phyloP scores from a whole-genome alignment of 2,113 vertebrate genomes.

The Hiodon alosoides region DNA sequence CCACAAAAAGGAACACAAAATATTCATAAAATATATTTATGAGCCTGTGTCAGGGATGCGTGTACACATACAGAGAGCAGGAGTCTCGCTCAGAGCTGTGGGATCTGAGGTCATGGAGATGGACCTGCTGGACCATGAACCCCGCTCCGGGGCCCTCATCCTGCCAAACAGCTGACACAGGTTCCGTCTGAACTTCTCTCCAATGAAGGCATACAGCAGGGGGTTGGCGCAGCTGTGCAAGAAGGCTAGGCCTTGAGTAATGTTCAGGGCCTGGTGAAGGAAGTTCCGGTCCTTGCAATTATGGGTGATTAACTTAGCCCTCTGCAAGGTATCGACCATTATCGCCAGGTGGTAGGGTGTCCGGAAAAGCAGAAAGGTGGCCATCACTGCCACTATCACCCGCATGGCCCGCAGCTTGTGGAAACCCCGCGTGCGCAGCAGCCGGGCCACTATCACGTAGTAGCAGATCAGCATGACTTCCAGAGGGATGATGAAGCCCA shows the following conservation, averaged over 20 bases:
- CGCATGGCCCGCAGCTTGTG: constrained; percentile 65
- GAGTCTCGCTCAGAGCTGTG: constrained; percentile 3
- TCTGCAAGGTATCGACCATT: constrained; percentile 52
- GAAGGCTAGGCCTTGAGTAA: constrained; percentile 52
- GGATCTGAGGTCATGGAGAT: constrained; percentile 53
- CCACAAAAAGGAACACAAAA: no score
- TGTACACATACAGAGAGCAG: background rate
- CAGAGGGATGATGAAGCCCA: constrained; percentile 60
- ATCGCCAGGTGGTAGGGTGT: constrained; percentile 52
- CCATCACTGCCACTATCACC: constrained; percentile 60
- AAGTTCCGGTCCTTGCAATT: constrained; percentile 32
- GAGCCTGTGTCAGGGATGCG: background rate
- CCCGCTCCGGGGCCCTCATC: constrained; percentile 33
- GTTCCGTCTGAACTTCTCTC: constrained; percentile 62
- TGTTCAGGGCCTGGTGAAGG: constrained; percentile 33
- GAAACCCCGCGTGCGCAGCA: constrained; percentile 59
- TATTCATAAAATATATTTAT: background rate
- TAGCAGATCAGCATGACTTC: constrained; percentile 61
- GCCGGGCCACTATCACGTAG: constrained; percentile 46
- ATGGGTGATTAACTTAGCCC: constrained; percentile 23
- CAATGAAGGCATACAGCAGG: constrained; percentile 64
- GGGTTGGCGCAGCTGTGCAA: constrained; percentile 68
- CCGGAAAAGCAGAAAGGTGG: constrained; percentile 64
- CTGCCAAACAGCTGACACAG: constrained; percentile 41
- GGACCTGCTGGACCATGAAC: constrained; percentile 50